Percentiles rank a stretch among this genome's conserved stretches.
These are phyloP conservation scores for Mactromeris polynyma DNA, from an alignment of 2,888 invertebrate species.

Conservation along the genomic window DNA sequence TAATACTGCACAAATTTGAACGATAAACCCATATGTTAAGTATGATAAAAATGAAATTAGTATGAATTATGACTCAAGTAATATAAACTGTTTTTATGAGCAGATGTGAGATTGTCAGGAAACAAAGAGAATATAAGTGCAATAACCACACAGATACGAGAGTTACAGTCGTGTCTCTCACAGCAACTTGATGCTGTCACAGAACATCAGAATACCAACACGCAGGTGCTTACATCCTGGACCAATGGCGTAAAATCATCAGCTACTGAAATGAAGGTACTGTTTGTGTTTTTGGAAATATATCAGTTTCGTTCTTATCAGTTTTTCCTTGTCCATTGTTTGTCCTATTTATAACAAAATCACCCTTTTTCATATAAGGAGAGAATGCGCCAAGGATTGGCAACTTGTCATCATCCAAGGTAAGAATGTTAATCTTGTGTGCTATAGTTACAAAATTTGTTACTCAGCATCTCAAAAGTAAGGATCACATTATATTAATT, in stretches of 20 bases:
- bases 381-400: too few relatives aligned
- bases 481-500: too few relatives aligned
- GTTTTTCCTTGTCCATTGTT: too few relatives aligned
- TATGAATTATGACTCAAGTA: background rate
- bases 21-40: too few relatives aligned
- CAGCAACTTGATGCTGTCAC: constrained; percentile 51
- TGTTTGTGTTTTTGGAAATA: background rate
- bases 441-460: too few relatives aligned
- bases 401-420: too few relatives aligned
- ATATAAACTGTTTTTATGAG: background rate
- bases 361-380: too few relatives aligned
- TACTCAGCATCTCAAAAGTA: too few relatives aligned
- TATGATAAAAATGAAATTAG: background rate
- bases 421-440: too few relatives aligned
- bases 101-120: constrained; percentile 55
- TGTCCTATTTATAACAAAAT: too few relatives aligned
- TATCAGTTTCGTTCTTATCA: background rate
- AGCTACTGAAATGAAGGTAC: constrained; percentile 43
- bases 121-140: constrained; percentile 49
- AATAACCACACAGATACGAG: constrained; percentile 55
- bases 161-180: constrained; percentile 58
- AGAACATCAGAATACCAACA: constrained; percentile 33
- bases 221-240: constrained; percentile 31
- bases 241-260: constrained; percentile 24
- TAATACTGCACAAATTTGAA: too few relatives aligned